Evolutionary conservation across 2,113 vertebrate genomes (phyloP).

Genomic region (Mormyrus iriodes): DNA sequence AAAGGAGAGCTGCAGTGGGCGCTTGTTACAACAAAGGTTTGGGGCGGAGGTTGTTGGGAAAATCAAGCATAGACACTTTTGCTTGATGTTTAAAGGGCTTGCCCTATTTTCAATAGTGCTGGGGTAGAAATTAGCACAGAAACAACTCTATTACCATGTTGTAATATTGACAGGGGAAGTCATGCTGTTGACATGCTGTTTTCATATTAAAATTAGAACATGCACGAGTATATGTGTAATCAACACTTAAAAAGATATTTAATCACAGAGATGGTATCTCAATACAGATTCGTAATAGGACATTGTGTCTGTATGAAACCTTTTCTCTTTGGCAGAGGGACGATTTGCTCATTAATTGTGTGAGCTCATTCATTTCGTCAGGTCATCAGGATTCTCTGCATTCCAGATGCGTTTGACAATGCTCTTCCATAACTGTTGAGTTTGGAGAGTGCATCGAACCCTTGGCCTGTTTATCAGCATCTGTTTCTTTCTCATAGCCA

Average conservation of each 20-base stretch:
- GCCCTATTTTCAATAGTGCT: not conserved
- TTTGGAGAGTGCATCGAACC: not conserved
- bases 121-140: not conserved
- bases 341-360: conserved; percentile 2
- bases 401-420: not conserved
- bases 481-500: not conserved
- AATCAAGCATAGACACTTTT: not conserved
- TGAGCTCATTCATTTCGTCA: not conserved
- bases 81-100: not conserved
- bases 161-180: conserved; percentile 5
- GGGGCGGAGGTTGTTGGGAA: not conserved
- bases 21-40: not conserved
- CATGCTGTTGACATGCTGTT: not conserved
- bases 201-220: conserved; percentile 8
- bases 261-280: conserved; percentile 20
- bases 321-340: not conserved
- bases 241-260: conserved; percentile 3
- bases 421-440: not conserved
- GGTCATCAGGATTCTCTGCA: not conserved
- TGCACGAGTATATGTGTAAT: conserved; percentile 13
- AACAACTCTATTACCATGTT: not conserved
- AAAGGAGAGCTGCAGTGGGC: not conserved
- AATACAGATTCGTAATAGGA: conserved; percentile 9
- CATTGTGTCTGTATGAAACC: not conserved
- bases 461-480: not conserved